A percentile compares a stretch with the other conserved stretches of the same genome.
phyloP scores from a whole-genome alignment of 2,113 vertebrate genomes.

The Athene cunicularia region DNA sequence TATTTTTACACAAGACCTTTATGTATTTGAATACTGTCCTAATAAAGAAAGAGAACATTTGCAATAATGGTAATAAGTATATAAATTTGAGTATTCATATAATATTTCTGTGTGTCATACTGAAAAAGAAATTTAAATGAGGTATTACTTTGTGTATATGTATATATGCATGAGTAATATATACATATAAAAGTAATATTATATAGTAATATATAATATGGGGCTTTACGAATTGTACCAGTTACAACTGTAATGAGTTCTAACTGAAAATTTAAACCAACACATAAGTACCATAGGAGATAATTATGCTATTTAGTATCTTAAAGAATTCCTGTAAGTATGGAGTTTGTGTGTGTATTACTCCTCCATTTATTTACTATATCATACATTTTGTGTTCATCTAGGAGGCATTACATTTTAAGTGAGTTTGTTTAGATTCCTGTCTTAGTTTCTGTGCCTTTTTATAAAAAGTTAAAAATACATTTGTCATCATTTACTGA shows the following conservation, averaged over 20 bases:
- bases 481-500: constrained; percentile 70
- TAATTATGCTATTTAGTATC: background rate
- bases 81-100: background rate
- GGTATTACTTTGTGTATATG: constrained; percentile 39
- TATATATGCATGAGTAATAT: constrained; percentile 68
- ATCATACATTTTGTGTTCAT: constrained; percentile 61
- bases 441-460: constrained; percentile 62
- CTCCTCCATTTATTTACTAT: constrained; percentile 51
- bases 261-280: constrained; percentile 17
- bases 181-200: constrained; percentile 66
- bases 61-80: background rate
- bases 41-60: background rate
- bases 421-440: constrained; percentile 59
- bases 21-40: background rate
- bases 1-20: background rate
- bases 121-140: background rate
- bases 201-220: constrained; percentile 57
- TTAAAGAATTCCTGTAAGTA: constrained; percentile 59
- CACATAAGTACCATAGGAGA: background rate
- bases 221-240: background rate
- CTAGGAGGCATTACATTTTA: constrained; percentile 55
- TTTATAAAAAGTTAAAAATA: constrained; percentile 53
- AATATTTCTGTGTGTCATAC: background rate
- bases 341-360: constrained; percentile 53
- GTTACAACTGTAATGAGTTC: background rate